Evolutionary conservation across 2,888 invertebrate species (phyloP), one percentile per base, ranked within the genome.

Genomic region (Tinea semifulvella): DNA sequence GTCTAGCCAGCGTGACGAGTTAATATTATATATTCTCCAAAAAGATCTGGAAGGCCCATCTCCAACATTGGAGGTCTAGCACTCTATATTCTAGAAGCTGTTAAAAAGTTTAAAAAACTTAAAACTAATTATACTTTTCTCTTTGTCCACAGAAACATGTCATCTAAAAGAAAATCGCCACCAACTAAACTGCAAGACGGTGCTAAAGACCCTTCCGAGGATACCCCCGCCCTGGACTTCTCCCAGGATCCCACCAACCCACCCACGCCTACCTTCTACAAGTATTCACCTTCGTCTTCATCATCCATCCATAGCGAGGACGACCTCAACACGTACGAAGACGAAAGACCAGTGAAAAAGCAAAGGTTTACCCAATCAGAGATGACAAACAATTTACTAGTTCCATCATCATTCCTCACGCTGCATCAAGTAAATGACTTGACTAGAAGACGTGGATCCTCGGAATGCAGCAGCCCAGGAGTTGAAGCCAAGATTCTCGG

Each of bases 81-180:
- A n/a, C n/a, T n/a, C n/a, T n/a, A n/a, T n/a, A n/a, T n/a, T n/a
- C n/a, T n/a, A n/a, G n/a, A n/a, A n/a, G n/a, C n/a, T n/a, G n/a
- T n/a, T n/a, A n/a, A n/a, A n/a, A n/a, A n/a, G n/a, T n/a, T n/a
- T n/a, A n/a, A n/a, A n/a, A n/a, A n/a, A n/a, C n/a, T n/a, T n/a
- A n/a, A n/a, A n/a, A n/a, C n/a, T n/a, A n/a, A n/a, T n/a, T n/a
- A 6, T 2, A 17, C 16, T 42, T 22, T 54, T 61, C 72, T 81
- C 83, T 74, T 31, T 31, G 31, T 86, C 85, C 52, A 26, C 88
- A 91, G 91, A 88, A 94, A 89, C 84, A 95, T 95, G 95, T 95
- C 94, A 88, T 94, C 94, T 84, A 95, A 95, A 89, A 89, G 95
- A 82, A 95, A 95, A 84, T 95, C 94, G 76, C 94, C 94, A 76